A percentile compares a stretch with the other conserved stretches of the same genome.
phyloP scores from a whole-genome alignment of 1,140 invertebrate species.

The Heliothis subflexa region DNA sequence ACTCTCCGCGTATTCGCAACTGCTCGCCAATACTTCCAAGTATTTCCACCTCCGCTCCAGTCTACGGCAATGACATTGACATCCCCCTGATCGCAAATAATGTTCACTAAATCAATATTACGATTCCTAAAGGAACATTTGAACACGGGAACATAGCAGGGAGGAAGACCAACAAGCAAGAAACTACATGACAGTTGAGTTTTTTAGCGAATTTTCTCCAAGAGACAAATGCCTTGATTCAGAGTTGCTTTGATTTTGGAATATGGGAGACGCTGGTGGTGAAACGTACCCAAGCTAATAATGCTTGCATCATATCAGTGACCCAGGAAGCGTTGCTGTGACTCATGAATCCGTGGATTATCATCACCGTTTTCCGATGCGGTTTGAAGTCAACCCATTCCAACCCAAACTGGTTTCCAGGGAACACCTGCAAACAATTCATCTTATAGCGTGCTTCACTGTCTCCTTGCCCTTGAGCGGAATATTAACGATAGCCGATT shows the following conservation, averaged over 20 bases:
- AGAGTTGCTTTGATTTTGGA: too few species aligned
- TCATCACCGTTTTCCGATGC: slow-evolving; percentile 83
- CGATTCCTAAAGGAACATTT: background rate
- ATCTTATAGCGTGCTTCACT: background rate
- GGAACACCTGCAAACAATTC: slow-evolving; percentile 62
- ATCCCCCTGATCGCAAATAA: slow-evolving; percentile 75
- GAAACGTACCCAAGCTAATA: slow-evolving; percentile 83
- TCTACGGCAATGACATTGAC: slow-evolving; percentile 87
- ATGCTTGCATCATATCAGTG: slow-evolving; percentile 82
- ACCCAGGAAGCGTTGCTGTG: slow-evolving; percentile 86
- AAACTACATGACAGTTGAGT: too few species aligned
- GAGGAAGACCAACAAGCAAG: too few species aligned
- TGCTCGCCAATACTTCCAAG: slow-evolving; percentile 88
- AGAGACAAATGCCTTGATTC: too few species aligned
- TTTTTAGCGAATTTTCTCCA: too few species aligned
- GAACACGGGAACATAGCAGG: background rate
- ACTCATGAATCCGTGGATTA: slow-evolving; percentile 88
- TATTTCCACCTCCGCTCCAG: slow-evolving; percentile 87
- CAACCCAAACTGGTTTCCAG: slow-evolving; percentile 86
- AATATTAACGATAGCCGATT: background rate
- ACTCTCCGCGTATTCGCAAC: slow-evolving; percentile 87
- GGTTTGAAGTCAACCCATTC: slow-evolving; percentile 87
- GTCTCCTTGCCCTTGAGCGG: background rate
- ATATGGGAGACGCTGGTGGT: background rate
- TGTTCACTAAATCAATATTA: background rate